phyloP scores from a whole-genome alignment of 2,888 invertebrate genomes.

The Fissipunctia ypsillon region DNA sequence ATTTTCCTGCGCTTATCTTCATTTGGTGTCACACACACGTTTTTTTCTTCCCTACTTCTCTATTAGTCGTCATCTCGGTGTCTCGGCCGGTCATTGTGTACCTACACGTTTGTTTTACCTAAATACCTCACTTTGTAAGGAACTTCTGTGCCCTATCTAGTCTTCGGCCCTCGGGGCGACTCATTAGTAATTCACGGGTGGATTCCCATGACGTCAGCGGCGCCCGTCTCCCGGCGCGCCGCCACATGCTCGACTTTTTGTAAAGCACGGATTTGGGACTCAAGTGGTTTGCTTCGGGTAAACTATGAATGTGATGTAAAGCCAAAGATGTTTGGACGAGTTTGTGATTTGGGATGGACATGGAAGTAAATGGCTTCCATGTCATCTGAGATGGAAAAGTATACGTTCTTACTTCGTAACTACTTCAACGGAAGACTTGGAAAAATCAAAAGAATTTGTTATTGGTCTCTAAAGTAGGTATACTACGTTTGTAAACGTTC shows the following conservation, averaged over 20 bases:
- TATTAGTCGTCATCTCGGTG: no score
- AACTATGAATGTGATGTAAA: conserved; percentile 26
- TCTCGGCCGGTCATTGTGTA: no score
- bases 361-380: neutral
- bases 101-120: neutral
- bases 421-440: neutral
- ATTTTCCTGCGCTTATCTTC: no score
- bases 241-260: conserved; percentile 77
- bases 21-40: no score
- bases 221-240: conserved; percentile 76
- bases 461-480: no score
- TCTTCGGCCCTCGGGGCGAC: conserved; percentile 37
- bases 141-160: conserved; percentile 44
- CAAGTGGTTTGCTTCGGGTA: conserved; percentile 50
- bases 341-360: neutral
- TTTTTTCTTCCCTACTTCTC: no score
- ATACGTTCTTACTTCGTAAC: neutral
- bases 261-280: conserved; percentile 58
- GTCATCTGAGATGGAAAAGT: neutral
- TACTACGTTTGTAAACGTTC: no score
- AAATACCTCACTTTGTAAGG: neutral
- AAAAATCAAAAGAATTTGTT: neutral
- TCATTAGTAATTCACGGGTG: conserved; percentile 74
- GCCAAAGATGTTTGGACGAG: conserved; percentile 12
- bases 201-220: conserved; percentile 85